Evolutionary conservation across 1,140 invertebrate species (phyloP), one percentile per base, ranked within the genome.

Genomic region (Drosophila saltans): DNA sequence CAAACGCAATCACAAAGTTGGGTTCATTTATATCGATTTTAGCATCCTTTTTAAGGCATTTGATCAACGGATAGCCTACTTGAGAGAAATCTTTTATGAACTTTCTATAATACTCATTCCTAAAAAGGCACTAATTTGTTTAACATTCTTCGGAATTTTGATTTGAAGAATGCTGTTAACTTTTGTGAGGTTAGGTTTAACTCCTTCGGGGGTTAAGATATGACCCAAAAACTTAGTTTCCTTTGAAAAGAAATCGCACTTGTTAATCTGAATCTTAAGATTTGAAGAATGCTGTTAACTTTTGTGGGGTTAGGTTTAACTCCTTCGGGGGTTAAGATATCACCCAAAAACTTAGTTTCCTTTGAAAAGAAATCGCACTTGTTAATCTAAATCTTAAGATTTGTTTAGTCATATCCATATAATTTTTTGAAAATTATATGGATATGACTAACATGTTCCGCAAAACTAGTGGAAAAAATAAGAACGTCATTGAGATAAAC

Each of bases 41-140:
- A 16, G 16, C 16, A 16, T 16, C 16, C 16, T 16, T 16, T 16
- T 16, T 16, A 16, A 16, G 16, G 16, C 41, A 69, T 62, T 48
- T 61, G 24, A 64, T 70, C 11, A 74, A 45, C 8, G 71, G 67
- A 56, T 74, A 56, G n/a, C 64, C 40, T 41, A 81, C 70, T 73
- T 83, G 73, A 30, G 78, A 65, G 56, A 70, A 84, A 40, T 88
- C 65, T 4, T 67, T 41, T 65, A 79, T 79, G 57, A 78, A 84
- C 63, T 69, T 68, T 40, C 81, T 56, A 28, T 81, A 92, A 72
- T 91, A 92, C 24, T 72, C 75, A 7, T n/a, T n/a, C 72, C 75
- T 52, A 78, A 24, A 66, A 78, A 81, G 0, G 72, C 72, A 69
- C 75, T 75, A 26, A 81, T 72, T 57, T 81, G 63, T 64, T 70